Conservation (phyloP, 2,797 vertebrate genomes). For the Siniperca undulata region DNA sequence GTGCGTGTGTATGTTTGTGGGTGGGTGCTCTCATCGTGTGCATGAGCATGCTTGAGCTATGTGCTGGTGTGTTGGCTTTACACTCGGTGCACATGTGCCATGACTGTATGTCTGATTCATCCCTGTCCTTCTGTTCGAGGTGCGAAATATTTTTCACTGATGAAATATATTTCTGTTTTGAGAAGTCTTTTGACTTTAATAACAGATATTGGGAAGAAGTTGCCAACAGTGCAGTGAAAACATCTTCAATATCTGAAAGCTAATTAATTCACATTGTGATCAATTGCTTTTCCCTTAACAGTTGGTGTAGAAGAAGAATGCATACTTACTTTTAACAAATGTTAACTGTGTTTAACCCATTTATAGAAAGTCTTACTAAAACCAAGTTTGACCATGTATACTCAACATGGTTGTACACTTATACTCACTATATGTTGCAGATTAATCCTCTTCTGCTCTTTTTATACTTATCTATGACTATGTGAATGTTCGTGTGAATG, state of each 20-base stretch:
- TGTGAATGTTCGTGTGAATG: conserved; percentile 12
- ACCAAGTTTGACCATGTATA: conserved; percentile 7
- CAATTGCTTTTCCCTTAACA: conserved; percentile 42
- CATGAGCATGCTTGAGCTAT: conserved; percentile 52
- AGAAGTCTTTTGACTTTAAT: conserved; percentile 40
- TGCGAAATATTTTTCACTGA: conserved; percentile 64
- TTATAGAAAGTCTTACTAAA: conserved; percentile 52
- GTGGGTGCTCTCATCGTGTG: conserved; percentile 9
- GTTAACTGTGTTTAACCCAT: conserved; percentile 47
- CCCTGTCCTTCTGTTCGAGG: conserved; percentile 50
- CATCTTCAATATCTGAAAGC: conserved; percentile 59
- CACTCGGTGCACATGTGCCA: conserved; percentile 31
- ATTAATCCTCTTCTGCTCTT: background rate
- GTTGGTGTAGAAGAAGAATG: conserved; percentile 51
- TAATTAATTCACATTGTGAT: conserved; percentile 41
- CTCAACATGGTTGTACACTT: conserved; percentile 27
- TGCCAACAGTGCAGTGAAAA: conserved; percentile 38
- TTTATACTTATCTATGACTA: background rate
- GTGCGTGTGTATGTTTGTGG: conserved; percentile 16
- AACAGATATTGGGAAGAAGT: conserved; percentile 59
- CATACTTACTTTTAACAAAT: conserved; percentile 42
- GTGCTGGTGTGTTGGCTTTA: conserved; percentile 30
- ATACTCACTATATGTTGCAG: conserved; percentile 18
- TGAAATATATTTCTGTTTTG: conserved; percentile 67
- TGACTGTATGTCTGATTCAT: conserved; percentile 53